Evolutionary conservation across 2,113 vertebrate genomes (phyloP).

Genomic region (Leptobrachium leishanense): DNA sequence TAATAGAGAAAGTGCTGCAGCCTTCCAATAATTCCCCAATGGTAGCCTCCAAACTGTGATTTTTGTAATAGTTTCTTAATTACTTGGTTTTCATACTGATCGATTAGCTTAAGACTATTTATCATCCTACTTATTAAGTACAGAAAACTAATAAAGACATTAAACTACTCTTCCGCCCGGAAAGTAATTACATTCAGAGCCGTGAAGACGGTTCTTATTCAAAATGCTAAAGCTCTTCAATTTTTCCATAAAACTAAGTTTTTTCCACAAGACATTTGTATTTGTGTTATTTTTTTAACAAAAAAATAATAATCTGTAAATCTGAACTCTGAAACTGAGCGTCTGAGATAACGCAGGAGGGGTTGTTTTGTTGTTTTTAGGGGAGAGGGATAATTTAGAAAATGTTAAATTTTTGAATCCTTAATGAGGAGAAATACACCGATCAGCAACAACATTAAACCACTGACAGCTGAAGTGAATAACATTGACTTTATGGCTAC

Average conservation of each 20-base stretch:
- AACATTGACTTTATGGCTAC: too few relatives aligned
- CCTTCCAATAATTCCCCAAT: slow-evolving; percentile 21
- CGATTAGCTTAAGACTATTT: slow-evolving; percentile 38
- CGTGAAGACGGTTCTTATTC: slow-evolving; percentile 28
- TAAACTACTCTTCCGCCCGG: slow-evolving; percentile 45
- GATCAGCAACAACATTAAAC: too few relatives aligned
- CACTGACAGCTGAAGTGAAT: too few relatives aligned
- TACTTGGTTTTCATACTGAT: slow-evolving; percentile 49
- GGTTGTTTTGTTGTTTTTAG: too few relatives aligned
- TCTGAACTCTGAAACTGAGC: too few relatives aligned
- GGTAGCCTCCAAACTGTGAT: slow-evolving; percentile 11
- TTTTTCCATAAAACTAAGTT: slow-evolving; percentile 20
- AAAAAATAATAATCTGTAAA: too few relatives aligned
- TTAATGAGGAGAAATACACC: too few relatives aligned
- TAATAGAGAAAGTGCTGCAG: slow-evolving; percentile 7
- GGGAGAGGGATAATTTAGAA: too few relatives aligned
- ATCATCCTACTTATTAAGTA: slow-evolving; percentile 46
- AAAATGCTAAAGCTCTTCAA: slow-evolving; percentile 43
- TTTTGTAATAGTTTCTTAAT: slow-evolving; percentile 47
- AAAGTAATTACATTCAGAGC: slow-evolving; percentile 46
- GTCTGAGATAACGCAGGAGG: too few relatives aligned
- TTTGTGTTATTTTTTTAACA: background rate
- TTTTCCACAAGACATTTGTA: slow-evolving; percentile 1
- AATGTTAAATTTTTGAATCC: too few relatives aligned
- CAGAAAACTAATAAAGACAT: slow-evolving; percentile 47